Base-by-base conservation (phyloP, 1,140 invertebrate species). In the Antheraea mylitta region DNA sequence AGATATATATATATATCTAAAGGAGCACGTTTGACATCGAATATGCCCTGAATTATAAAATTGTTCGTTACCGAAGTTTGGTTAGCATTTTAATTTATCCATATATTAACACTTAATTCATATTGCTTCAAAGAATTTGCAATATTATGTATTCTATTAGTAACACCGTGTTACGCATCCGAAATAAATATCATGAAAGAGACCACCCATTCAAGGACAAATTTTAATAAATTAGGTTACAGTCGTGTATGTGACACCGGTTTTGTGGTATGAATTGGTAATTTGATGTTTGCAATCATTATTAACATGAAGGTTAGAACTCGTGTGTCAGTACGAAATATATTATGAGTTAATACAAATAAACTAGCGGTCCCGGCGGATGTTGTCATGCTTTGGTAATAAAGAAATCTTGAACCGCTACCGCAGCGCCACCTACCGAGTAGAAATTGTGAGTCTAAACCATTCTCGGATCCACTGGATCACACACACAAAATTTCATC, bases 41-140 rank as follows among this genome's bases (percentile, higher is more conserved):
- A 30, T 61, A 61, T 61, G 59, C 59, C 30, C 59, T 61, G 59
- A 61, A 61, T 61, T 61, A 61, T 30, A 61, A 61, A 61, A 61
- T 53, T 53, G 11, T 53, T 53, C 45, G 45, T 53, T 53, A 53
- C 16, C 45, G 45, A 16, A 10, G 45, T 9, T 42, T 42, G 38
- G 45, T 53, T 53, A 53, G 61, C 45, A 53, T 53, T 53, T 53
- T 53, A 53, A 53, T 53, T 53, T 53, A 13, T 53, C 10, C 45
- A 53, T 53, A 53, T 53, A 53, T 53, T 53, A 53, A 53, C 11
- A 16, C 45, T 53, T 53, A 53, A 53, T 53, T 53, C 13, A 53
- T 53, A 53, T 53, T 2, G 45, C 16, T 53, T 16, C 45, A n/a
- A 16, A 2, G 45, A n/a, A 53, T 53, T 10, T 53, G 45, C 45